Evolutionary conservation across 1,140 invertebrate genomes (phyloP).

Genomic region (Rhagoletis zephyria): DNA sequence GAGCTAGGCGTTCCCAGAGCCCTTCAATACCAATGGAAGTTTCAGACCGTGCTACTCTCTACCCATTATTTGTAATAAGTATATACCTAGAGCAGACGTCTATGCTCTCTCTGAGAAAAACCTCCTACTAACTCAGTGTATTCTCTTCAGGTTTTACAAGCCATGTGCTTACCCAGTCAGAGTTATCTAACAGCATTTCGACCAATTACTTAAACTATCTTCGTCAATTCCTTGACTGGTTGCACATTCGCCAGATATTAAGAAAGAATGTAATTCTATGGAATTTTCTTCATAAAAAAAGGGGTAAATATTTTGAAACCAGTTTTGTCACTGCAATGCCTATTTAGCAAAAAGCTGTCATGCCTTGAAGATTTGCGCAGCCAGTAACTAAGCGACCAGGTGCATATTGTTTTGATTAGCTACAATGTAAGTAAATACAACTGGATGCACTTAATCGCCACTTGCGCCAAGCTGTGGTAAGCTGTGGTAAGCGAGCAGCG

Average conservation of each 20-base stretch:
- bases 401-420: constrained; percentile 50
- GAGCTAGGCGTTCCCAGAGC: no score
- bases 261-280: constrained; percentile 13
- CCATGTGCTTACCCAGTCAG: background rate
- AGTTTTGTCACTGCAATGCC: background rate
- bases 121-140: no score
- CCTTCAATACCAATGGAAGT: no score
- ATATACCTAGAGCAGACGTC: no score
- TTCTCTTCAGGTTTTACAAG: no score
- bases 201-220: constrained; percentile 2
- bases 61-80: no score
- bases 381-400: constrained; percentile 3
- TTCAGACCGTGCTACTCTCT: no score
- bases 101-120: no score
- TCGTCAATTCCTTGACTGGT: background rate
- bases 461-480: background rate
- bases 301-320: background rate
- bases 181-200: constrained; percentile 15
- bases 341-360: constrained; percentile 26
- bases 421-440: background rate
- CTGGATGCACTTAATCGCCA: constrained; percentile 8
- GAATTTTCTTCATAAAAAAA: background rate
- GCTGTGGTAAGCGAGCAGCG: background rate
- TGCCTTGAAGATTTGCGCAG: background rate
- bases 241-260: background rate